These are phyloP conservation scores for Scytalopus superciliaris DNA, from an alignment of 2,113 vertebrate species.

Conservation along the genomic window DNA sequence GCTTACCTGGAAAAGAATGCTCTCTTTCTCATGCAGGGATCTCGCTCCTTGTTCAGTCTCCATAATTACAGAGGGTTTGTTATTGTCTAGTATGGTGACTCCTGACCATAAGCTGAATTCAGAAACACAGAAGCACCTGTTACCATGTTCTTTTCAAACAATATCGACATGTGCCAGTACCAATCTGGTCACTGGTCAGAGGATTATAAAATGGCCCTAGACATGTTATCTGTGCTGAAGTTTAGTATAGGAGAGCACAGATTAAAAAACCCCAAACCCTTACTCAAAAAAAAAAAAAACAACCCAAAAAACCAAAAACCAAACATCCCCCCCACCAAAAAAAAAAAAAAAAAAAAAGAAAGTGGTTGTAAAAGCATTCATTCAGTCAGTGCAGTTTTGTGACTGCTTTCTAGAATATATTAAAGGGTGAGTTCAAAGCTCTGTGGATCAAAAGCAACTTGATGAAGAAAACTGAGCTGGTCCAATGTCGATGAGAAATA, in stretches of 20 bases:
- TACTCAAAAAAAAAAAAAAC: neutral
- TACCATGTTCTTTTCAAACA: neutral
- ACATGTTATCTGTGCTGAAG: neutral
- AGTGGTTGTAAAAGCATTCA: neutral
- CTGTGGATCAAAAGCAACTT: neutral
- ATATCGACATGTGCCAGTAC: neutral
- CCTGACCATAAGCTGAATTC: neutral
- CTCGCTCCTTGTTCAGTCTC: neutral
- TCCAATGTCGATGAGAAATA: neutral
- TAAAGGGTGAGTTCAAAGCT: neutral
- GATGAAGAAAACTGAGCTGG: neutral
- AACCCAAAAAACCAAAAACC: neutral
- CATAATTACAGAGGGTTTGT: neutral
- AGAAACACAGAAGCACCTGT: neutral
- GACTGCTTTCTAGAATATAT: neutral
- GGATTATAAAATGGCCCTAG: neutral
- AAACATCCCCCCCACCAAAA: too few species aligned
- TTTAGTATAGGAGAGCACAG: neutral
- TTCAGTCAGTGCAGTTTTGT: neutral
- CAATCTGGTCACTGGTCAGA: neutral
- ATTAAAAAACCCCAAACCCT: fast-evolving
- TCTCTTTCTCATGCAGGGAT: neutral
- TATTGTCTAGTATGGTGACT: neutral
- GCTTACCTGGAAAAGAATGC: neutral
- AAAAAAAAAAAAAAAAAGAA: neutral